Evolutionary conservation across 1,140 invertebrate genomes (phyloP).

Genomic region (Drosophila navojoa): DNA sequence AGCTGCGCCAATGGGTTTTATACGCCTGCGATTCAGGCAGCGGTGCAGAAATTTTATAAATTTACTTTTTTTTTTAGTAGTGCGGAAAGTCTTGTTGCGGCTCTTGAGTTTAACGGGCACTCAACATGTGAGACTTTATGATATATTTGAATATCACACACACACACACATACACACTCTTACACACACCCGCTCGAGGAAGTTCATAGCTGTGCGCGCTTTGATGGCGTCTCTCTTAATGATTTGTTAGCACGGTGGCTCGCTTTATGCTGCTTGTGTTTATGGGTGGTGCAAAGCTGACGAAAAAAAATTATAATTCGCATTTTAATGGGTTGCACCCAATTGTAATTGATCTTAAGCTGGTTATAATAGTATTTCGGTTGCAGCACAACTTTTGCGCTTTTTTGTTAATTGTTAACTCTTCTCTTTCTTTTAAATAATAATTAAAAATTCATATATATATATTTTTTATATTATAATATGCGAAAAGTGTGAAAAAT

Average conservation of each 20-base stretch:
- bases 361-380: slow-evolving; percentile 22
- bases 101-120: slow-evolving; percentile 68
- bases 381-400: slow-evolving; percentile 10
- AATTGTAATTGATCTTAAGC: slow-evolving; percentile 59
- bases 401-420: slow-evolving; percentile 14
- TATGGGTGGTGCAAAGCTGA: slow-evolving; percentile 50
- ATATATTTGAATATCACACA: slow-evolving; percentile 54
- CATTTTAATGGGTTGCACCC: slow-evolving; percentile 59
- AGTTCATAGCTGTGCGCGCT: slow-evolving; percentile 30
- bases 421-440: background rate
- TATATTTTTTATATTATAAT: background rate
- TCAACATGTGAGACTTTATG: slow-evolving; percentile 57
- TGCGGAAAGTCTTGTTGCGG: slow-evolving; percentile 74
- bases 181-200: slow-evolving; percentile 42
- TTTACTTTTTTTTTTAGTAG: slow-evolving; percentile 40
- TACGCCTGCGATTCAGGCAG: slow-evolving; percentile 47
- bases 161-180: slow-evolving; percentile 10
- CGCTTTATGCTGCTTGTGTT: slow-evolving; percentile 5
- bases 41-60: slow-evolving; percentile 55
- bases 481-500: background rate
- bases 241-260: slow-evolving; percentile 39
- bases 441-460: background rate
- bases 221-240: slow-evolving; percentile 61
- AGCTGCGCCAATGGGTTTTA: slow-evolving; percentile 40
- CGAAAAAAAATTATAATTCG: slow-evolving; percentile 53